Percentiles rank a stretch among this genome's conserved stretches.
Conservation (phyloP, 2,113 vertebrate species). For the Myiozetetes cayanensis region DNA sequence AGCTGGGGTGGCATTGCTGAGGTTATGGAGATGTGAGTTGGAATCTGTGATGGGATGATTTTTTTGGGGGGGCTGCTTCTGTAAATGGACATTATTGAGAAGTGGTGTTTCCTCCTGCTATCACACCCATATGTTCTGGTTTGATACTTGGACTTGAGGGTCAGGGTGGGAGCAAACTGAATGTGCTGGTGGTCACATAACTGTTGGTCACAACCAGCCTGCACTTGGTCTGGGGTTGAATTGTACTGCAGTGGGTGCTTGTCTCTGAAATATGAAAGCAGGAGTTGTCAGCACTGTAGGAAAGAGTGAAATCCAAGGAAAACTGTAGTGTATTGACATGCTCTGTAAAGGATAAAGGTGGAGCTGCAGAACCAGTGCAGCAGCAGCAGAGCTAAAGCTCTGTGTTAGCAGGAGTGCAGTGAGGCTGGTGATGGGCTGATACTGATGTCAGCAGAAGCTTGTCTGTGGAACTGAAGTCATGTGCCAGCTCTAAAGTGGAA, state of each 20-base stretch:
- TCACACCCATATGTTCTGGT: neutral
- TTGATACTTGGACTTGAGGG: neutral
- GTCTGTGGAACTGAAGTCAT: neutral
- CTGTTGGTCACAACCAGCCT: neutral
- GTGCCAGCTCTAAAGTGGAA: neutral
- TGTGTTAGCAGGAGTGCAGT: neutral
- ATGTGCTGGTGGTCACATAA: neutral
- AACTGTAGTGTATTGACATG: neutral
- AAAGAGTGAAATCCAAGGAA: neutral
- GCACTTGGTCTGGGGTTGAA: rapidly evolving
- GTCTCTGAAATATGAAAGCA: neutral
- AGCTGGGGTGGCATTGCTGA: neutral
- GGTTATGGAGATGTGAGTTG: neutral
- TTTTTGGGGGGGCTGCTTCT: neutral
- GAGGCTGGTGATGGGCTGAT: neutral
- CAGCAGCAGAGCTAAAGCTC: neutral
- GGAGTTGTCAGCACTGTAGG: neutral
- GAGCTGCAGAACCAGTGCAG: neutral
- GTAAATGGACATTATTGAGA: neutral
- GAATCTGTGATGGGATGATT: neutral
- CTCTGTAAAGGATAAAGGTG: neutral
- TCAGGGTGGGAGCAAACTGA: neutral
- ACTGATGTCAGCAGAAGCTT: neutral
- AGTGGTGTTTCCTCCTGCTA: neutral
- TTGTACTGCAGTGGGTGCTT: neutral